Conservation (phyloP, 2,797 vertebrate genomes). For the Peromyscus melanophrys region DNA sequence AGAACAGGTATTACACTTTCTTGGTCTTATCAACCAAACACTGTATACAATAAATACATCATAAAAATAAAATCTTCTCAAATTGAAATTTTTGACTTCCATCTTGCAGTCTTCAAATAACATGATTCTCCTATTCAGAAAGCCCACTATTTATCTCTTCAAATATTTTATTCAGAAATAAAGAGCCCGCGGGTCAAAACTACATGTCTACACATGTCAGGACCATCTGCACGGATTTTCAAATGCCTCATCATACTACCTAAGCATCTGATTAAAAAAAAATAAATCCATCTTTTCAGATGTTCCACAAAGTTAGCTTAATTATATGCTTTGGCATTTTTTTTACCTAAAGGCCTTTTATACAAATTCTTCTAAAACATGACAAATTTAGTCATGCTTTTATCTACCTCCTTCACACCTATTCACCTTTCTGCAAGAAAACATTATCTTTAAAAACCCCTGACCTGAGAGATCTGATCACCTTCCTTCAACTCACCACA, state of each 20-base stretch:
- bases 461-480: too few relatives aligned
- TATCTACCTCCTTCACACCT: not conserved
- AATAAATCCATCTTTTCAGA: not conserved
- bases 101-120: not conserved
- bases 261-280: not conserved
- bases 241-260: not conserved
- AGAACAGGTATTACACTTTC: not conserved
- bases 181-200: not conserved
- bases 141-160: not conserved
- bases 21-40: not conserved
- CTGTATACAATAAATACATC: not conserved
- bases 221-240: not conserved
- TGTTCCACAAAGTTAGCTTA: not conserved
- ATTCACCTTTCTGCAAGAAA: not conserved
- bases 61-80: not conserved
- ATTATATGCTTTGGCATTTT: not conserved
- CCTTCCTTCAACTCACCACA: too few relatives aligned
- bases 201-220: not conserved
- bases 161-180: not conserved
- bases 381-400: not conserved
- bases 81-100: not conserved
- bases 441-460: not conserved
- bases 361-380: not conserved
- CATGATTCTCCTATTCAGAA: not conserved
- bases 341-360: not conserved